Percentiles rank a stretch among this genome's conserved stretches.
Evolutionary conservation across 2,113 vertebrate genomes (phyloP).

Genomic region (Chaenogobius annularis): DNA sequence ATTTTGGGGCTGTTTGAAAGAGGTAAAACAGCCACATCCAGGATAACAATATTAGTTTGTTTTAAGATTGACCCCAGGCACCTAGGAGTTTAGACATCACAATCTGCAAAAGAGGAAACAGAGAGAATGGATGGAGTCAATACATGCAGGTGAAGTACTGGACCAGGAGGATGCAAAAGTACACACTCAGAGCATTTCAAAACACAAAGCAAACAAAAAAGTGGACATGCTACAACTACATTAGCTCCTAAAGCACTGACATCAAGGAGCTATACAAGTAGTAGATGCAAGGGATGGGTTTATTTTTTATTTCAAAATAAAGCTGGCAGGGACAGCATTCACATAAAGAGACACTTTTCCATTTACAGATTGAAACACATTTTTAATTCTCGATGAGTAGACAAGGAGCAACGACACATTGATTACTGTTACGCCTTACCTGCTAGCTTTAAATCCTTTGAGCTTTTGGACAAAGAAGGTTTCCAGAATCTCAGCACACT

Average conservation of each 20-base stretch:
- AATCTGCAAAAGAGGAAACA: constrained; percentile 86
- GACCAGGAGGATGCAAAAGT: constrained; percentile 49
- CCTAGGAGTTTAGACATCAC: constrained; percentile 90
- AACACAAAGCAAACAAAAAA: background rate
- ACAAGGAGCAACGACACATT: background rate
- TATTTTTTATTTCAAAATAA: background rate
- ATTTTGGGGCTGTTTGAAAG: constrained; percentile 69
- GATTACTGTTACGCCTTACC: constrained; percentile 76
- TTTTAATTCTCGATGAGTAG: background rate
- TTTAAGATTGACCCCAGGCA: constrained; percentile 84
- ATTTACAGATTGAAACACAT: background rate
- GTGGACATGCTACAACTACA: background rate
- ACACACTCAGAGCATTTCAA: constrained; percentile 10
- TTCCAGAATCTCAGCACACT: constrained; percentile 97
- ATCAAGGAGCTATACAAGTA: constrained; percentile 4
- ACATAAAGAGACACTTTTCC: background rate
- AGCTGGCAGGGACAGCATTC: background rate
- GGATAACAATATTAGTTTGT: constrained; percentile 59
- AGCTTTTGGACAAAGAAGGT: constrained; percentile 99
- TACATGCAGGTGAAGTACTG: constrained; percentile 73
- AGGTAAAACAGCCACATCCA: constrained; percentile 70
- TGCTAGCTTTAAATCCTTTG: constrained; percentile 99
- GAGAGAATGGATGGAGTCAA: constrained; percentile 68
- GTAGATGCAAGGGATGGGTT: background rate
- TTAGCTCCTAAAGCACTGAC: constrained; percentile 16